These are phyloP conservation scores for Drosophila nr. perissopoda DNA, from an alignment of 2,888 invertebrate species.

Conservation along the genomic window DNA sequence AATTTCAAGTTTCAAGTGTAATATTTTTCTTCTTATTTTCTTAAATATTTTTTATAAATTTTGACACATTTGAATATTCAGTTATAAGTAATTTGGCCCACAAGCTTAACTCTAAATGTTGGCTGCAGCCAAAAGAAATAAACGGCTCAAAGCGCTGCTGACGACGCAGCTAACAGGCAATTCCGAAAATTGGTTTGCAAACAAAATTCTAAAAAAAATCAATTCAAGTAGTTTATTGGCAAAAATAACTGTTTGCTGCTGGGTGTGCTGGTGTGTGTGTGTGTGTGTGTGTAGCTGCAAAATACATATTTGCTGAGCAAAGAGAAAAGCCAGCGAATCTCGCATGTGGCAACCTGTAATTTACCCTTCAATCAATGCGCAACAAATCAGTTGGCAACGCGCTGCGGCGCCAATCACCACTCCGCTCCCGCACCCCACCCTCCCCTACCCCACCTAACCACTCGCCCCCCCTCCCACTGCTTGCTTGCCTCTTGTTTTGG, in stretches of 20 bases:
- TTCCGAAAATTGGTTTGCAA: constrained; percentile 46
- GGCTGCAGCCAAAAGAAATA: constrained; percentile 11
- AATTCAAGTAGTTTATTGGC: constrained; percentile 40
- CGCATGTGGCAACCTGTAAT: constrained; percentile 80
- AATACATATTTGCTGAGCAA: constrained; percentile 45
- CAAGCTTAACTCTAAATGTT: neutral
- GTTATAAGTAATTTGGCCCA: neutral
- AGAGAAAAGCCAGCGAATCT: constrained; percentile 57
- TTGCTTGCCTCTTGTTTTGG: constrained; percentile 18
- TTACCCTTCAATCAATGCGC: constrained; percentile 81
- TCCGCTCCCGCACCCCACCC: neutral
- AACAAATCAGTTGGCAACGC: constrained; percentile 79
- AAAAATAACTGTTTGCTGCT: constrained; percentile 5
- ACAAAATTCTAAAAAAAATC: constrained; percentile 57
- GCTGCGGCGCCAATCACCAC: constrained; percentile 62
- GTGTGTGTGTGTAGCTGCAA: constrained; percentile 32
- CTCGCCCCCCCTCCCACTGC: neutral
- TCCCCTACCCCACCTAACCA: neutral
- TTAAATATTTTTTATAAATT: neutral
- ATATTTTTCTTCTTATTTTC: neutral
- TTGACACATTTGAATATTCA: neutral
- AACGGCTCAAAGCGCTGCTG: constrained; percentile 51
- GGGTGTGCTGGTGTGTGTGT: neutral
- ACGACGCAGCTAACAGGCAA: constrained; percentile 69
- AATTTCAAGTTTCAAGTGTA: neutral